These are phyloP conservation scores for Nemotelus pantherinus DNA, from an alignment of 2,888 invertebrate species.

Conservation along the genomic window DNA sequence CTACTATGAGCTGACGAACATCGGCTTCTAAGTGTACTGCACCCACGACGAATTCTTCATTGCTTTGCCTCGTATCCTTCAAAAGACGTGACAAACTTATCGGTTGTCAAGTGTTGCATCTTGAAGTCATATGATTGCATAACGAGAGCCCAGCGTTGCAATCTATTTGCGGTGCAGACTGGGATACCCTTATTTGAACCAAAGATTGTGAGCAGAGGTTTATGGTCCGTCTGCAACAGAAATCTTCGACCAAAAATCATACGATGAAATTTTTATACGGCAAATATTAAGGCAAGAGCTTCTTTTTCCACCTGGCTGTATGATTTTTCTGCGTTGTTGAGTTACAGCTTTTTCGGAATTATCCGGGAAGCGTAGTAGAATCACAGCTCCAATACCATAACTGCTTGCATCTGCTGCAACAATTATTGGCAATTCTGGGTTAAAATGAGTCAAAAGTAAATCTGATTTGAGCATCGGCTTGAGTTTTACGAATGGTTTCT, in stretches of 20 bases:
- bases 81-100: too few species aligned
- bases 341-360: conserved; percentile 49
- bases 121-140: conserved; percentile 53
- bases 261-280: neutral
- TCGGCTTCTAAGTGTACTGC: neutral
- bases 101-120: conserved; percentile 52
- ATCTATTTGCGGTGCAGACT: neutral
- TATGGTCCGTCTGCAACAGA: neutral
- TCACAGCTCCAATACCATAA: too few species aligned
- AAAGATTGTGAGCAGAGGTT: neutral
- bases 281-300: neutral
- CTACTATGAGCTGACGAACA: neutral
- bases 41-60: neutral
- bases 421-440: too few species aligned
- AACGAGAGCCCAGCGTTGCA: conserved; percentile 51
- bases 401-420: too few species aligned
- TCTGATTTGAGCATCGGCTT: conserved; percentile 50
- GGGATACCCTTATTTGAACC: neutral
- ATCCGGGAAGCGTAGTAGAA: conserved; percentile 51
- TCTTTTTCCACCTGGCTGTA: conserved; percentile 58
- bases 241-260: neutral
- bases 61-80: too few species aligned
- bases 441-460: conserved; percentile 50
- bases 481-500: too few species aligned
- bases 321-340: conserved; percentile 54